Base-by-base conservation (phyloP, 2,797 vertebrate genomes). In the Allobates femoralis region DNA sequence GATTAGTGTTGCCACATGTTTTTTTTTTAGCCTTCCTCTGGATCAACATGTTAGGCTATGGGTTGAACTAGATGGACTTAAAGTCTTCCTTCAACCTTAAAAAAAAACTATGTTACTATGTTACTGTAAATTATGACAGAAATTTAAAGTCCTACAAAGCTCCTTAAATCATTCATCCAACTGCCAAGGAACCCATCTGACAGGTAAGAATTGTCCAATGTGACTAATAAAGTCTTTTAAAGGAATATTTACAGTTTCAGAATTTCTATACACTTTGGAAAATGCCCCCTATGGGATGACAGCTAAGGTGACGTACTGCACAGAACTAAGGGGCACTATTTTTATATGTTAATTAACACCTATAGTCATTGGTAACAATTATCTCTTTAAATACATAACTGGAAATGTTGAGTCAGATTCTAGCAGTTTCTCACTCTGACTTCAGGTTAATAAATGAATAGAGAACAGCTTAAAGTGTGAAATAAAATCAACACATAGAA, bases 281-380 rank as follows among this genome's bases (percentile, higher is more conserved):
- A 11, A 77, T 77, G 28, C 28, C 26, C 5, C 23, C 21, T 77
- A 18, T 34, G 30, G 3, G 75, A 56, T 10, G 21, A 1, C 37
- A 19, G 3, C 55, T 8, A 26, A 82, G 64, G 51, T 37, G 80
- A 37, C 16, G 41, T 51, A 55, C 18, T 55, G 30, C 80, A 71
- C 23, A 82, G 66, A 66, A 19, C 51, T 41, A 26, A 37, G 21
- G 3, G 10, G 21, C 11, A 5, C 64, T 82, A 82, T 82, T 73
- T 82, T 82, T 73, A 82, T 34, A 19, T 23, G 37, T 51, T 81
- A 34, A n/a, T 80, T 80, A 80, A 37, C 30, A 82, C 66, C 51
- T 19, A 26, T 6, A 55, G 46, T 37, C 23, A 34, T 37, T 18
- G 55, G 23, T 56, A 71, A 82, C 50, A 56, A 73, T 82, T 56